A percentile compares a stretch with the other conserved stretches of the same genome.
Conservation (phyloP, 2,797 vertebrate genomes). For the Mustela erminea region DNA sequence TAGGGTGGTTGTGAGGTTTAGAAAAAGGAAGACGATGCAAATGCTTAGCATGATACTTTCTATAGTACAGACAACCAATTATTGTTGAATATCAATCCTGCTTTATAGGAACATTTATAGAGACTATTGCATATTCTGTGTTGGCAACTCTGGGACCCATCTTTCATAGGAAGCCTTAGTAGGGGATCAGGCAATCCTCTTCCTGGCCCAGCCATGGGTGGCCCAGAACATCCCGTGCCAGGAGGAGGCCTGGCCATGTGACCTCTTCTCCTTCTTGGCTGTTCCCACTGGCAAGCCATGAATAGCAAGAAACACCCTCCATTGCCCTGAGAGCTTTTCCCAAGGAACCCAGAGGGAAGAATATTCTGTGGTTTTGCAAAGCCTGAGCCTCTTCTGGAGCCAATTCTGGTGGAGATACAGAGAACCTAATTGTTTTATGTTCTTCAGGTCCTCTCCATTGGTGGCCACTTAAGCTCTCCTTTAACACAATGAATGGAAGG, state of each 20-base stretch:
- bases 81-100: neutral
- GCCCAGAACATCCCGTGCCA: conserved; percentile 67
- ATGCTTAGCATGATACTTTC: neutral
- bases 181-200: neutral
- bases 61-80: neutral
- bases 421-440: conserved; percentile 68
- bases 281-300: conserved; percentile 79
- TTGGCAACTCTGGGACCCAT: neutral
- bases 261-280: conserved; percentile 76
- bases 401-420: conserved; percentile 70
- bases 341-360: conserved; percentile 63
- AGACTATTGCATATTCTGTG: neutral
- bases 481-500: conserved; percentile 56
- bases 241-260: conserved; percentile 60
- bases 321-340: conserved; percentile 70
- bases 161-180: conserved; percentile 7
- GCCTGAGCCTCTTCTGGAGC: conserved; percentile 54
- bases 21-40: neutral
- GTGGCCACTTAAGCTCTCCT: conserved; percentile 56
- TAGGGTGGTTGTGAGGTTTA: neutral
- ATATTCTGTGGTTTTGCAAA: conserved; percentile 70
- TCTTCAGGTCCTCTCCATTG: conserved; percentile 33
- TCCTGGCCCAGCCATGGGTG: neutral
- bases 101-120: neutral
- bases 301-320: conserved; percentile 73